Evolutionary conservation across 2,888 invertebrate genomes (phyloP).

Genomic region (Caenorhabditis panamensis): DNA sequence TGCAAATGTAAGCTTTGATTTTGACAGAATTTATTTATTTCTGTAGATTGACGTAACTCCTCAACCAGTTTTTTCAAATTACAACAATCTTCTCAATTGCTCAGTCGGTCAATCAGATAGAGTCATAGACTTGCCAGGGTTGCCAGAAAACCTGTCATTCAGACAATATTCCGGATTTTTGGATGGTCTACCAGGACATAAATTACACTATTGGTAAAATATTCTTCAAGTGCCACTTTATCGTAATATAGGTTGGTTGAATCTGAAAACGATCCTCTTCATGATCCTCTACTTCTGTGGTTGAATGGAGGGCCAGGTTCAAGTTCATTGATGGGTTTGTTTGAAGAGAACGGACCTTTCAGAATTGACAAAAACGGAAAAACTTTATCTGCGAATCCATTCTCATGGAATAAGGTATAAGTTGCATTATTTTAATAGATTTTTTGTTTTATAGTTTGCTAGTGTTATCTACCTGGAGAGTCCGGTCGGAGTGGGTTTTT

Average conservation of each 20-base stretch:
- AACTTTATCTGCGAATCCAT: conserved; percentile 70
- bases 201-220: conserved; percentile 82
- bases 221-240: neutral
- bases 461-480: conserved; percentile 84
- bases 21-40: neutral
- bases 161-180: conserved; percentile 67
- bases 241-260: conserved; percentile 61
- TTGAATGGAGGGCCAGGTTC: conserved; percentile 82
- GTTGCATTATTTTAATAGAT: conserved; percentile 38
- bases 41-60: conserved; percentile 61
- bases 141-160: conserved; percentile 52
- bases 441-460: conserved; percentile 80
- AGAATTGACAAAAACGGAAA: conserved; percentile 68
- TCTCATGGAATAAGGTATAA: conserved; percentile 75
- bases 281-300: conserved; percentile 71
- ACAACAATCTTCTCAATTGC: conserved; percentile 1
- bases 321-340: conserved; percentile 82
- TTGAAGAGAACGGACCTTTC: conserved; percentile 83
- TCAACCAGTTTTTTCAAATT: conserved; percentile 29
- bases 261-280: conserved; percentile 63
- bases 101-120: conserved; percentile 50
- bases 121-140: conserved; percentile 62
- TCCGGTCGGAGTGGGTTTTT: conserved; percentile 84
- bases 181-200: conserved; percentile 79
- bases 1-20: conserved; percentile 24